These are phyloP conservation scores for Manis pentadactyla DNA, from an alignment of 2,797 vertebrate species.

Conservation along the genomic window DNA sequence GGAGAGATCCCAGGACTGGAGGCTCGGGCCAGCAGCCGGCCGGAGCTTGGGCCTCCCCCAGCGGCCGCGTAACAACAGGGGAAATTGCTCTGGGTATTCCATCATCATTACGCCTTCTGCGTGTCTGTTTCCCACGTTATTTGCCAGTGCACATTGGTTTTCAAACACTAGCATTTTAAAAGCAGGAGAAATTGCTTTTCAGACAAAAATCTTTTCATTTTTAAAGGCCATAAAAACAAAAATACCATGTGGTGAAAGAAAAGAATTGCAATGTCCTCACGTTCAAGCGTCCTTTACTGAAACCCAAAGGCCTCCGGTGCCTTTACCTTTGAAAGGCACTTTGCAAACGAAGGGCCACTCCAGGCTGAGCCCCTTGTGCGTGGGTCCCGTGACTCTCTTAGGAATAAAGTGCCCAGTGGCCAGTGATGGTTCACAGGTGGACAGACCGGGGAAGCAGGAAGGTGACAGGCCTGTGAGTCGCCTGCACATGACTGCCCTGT, in stretches of 20 bases:
- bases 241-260: constrained; percentile 47
- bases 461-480: background rate
- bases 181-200: constrained; percentile 72
- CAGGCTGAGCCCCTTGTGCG: background rate
- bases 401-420: background rate
- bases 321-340: background rate
- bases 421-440: background rate
- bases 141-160: constrained; percentile 78
- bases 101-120: constrained; percentile 79
- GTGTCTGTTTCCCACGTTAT: constrained; percentile 79
- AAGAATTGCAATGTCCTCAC: background rate
- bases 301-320: background rate
- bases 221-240: constrained; percentile 66
- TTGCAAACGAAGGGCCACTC: background rate
- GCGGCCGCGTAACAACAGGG: constrained; percentile 77
- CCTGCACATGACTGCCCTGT: background rate
- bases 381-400: background rate
- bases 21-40: constrained; percentile 57
- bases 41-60: constrained; percentile 79
- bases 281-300: constrained; percentile 40
- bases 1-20: constrained; percentile 52
- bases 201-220: constrained; percentile 73
- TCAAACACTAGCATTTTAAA: constrained; percentile 59
- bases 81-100: constrained; percentile 79
- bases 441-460: background rate